phyloP scores from a whole-genome alignment of 2,113 vertebrate genomes.

The Hymenochirus boettgeri region DNA sequence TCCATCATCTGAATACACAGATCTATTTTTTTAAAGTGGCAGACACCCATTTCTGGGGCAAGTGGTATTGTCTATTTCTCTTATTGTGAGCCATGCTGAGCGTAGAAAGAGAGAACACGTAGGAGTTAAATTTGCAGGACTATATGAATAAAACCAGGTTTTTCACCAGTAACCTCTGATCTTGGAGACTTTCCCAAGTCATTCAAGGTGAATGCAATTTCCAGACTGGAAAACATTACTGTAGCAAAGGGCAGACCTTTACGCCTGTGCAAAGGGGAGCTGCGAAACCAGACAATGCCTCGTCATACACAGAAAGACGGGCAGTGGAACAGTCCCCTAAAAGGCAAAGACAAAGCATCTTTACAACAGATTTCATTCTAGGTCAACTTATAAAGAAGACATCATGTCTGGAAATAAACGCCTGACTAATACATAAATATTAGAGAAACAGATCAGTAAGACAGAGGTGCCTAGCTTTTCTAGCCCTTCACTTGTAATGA shows the following conservation, averaged over 20 bases:
- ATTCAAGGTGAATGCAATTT: constrained; percentile 41
- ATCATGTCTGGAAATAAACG: not conserved
- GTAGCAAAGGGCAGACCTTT: constrained; percentile 39
- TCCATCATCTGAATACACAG: no score
- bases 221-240: constrained; percentile 41
- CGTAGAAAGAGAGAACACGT: not conserved
- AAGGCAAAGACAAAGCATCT: constrained; percentile 1
- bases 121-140: not conserved
- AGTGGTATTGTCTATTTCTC: no score
- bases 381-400: not conserved
- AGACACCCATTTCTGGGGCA: no score
- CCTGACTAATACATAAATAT: not conserved
- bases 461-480: no score
- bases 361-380: not conserved
- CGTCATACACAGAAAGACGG: not conserved
- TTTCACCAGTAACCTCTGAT: constrained; percentile 38
- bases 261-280: constrained; percentile 29
- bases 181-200: constrained; percentile 35
- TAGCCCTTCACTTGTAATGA: no score
- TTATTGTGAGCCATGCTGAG: no score
- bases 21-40: no score
- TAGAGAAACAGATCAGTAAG: no score
- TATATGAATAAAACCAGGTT: constrained; percentile 29
- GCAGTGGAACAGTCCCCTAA: not conserved
- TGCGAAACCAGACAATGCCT: constrained; percentile 28